Percentiles rank a stretch among this genome's conserved stretches.
phyloP scores from a whole-genome alignment of 1,140 invertebrate species.

The Neodiprion fabricii region DNA sequence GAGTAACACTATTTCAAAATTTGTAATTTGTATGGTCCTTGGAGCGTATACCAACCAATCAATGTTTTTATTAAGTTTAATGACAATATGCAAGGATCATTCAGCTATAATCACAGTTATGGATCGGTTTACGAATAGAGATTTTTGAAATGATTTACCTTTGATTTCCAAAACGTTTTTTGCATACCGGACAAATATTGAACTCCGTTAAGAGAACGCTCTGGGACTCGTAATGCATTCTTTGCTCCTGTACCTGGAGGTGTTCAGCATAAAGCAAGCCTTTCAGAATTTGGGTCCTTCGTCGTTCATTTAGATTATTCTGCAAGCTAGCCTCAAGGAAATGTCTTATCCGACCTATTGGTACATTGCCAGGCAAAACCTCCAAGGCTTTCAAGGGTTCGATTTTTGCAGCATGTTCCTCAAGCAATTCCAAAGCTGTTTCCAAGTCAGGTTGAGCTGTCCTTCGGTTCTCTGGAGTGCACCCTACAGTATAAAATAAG shows the following conservation, averaged over 20 bases:
- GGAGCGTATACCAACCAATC: constrained; percentile 4
- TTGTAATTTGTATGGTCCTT: neutral
- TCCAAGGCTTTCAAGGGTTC: constrained; percentile 78
- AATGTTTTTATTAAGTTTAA: neutral
- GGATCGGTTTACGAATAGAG: constrained; percentile 22
- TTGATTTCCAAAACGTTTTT: constrained; percentile 89
- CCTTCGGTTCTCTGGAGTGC: constrained; percentile 55
- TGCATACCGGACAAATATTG: constrained; percentile 89
- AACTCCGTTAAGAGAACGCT: constrained; percentile 84
- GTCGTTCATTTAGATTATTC: constrained; percentile 72
- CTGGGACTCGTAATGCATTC: constrained; percentile 81
- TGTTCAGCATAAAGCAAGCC: constrained; percentile 85
- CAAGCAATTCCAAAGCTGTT: constrained; percentile 78
- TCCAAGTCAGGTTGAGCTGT: constrained; percentile 74
- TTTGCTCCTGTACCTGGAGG: constrained; percentile 78
- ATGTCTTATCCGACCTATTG: constrained; percentile 73
- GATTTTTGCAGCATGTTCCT: constrained; percentile 83
- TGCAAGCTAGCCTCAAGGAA: constrained; percentile 83
- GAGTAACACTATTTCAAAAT: too few relatives aligned
- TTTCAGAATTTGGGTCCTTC: constrained; percentile 79
- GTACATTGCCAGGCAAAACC: constrained; percentile 78
- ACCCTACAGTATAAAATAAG: constrained; percentile 65
- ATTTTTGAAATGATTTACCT: constrained; percentile 64
- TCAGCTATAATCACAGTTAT: too few relatives aligned
- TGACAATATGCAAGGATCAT: too few relatives aligned